phyloP scores from a whole-genome alignment of 2,888 invertebrate species.

The Lacanobia oleracea region DNA sequence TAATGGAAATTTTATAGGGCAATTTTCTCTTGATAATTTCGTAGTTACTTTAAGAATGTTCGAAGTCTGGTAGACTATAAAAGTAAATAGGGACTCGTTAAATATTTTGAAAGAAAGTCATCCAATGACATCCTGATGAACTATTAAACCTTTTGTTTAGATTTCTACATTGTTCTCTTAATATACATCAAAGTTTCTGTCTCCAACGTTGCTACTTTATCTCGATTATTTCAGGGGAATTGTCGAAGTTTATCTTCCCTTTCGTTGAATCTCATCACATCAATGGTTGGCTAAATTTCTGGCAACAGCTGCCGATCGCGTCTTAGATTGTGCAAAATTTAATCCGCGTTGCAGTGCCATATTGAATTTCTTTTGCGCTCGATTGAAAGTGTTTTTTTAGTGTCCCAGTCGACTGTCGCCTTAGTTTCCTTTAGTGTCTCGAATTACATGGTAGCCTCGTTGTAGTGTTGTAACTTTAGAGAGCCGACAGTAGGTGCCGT shows the following conservation, averaged over 20 bases:
- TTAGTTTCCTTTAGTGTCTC: constrained; percentile 86
- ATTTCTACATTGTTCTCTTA: constrained; percentile 58
- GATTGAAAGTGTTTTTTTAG: constrained; percentile 85
- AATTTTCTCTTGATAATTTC: constrained; percentile 77
- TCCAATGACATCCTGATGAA: constrained; percentile 39
- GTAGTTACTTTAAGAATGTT: constrained; percentile 69
- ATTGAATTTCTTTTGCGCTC: constrained; percentile 88
- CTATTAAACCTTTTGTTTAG: constrained; percentile 56
- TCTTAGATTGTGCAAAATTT: constrained; percentile 88
- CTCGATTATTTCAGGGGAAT: constrained; percentile 69
- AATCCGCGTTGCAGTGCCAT: constrained; percentile 86
- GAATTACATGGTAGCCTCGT: constrained; percentile 88
- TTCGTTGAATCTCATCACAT: constrained; percentile 79
- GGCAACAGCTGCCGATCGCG: constrained; percentile 86
- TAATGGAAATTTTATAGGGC: constrained; percentile 81
- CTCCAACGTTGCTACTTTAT: constrained; percentile 61
- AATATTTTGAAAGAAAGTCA: constrained; percentile 43
- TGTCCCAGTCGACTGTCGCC: constrained; percentile 87
- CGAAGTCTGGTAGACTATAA: constrained; percentile 49
- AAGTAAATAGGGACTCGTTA: constrained; percentile 58
- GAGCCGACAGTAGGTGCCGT: constrained; percentile 77
- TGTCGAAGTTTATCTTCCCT: constrained; percentile 74
- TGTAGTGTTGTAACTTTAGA: constrained; percentile 82
- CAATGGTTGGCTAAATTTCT: constrained; percentile 82
- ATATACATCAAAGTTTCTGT: constrained; percentile 41